phyloP scores from a whole-genome alignment of 1,140 invertebrate genomes.

The Manduca sexta region DNA sequence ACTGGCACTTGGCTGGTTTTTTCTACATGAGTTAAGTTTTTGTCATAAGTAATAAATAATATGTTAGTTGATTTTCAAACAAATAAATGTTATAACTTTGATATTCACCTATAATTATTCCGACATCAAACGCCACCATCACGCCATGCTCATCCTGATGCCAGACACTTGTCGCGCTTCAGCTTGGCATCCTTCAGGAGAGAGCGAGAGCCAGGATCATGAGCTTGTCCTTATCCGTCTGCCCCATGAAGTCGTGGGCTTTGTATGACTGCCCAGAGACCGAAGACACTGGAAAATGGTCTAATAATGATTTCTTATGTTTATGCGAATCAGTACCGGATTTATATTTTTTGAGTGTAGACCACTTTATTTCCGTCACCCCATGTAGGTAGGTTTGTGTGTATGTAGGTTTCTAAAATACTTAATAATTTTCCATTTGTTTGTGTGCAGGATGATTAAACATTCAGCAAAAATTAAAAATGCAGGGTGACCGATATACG shows the following conservation, averaged over 20 bases:
- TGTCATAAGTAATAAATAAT: no score
- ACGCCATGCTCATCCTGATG: slow-evolving; percentile 6
- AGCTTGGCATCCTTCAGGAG: slow-evolving; percentile 7
- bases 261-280: not conserved
- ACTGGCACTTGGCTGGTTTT: not conserved
- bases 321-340: no score
- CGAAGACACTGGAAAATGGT: no score
- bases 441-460: no score
- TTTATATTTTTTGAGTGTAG: no score
- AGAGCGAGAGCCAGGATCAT: slow-evolving; percentile 5
- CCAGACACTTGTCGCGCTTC: slow-evolving; percentile 10
- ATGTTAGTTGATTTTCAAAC: not conserved
- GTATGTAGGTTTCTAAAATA: no score
- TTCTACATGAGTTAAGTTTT: not conserved
- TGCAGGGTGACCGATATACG: no score
- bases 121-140: slow-evolving; percentile 10
- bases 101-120: slow-evolving; percentile 18
- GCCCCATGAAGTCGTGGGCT: not conserved
- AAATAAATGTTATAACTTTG: not conserved
- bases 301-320: no score
- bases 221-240: slow-evolving; percentile 5
- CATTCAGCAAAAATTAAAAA: no score
- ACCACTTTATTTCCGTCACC: no score
- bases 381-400: no score
- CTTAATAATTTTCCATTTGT: no score